Conservation (phyloP, 1,140 invertebrate genomes). For the Megathymus violae region DNA sequence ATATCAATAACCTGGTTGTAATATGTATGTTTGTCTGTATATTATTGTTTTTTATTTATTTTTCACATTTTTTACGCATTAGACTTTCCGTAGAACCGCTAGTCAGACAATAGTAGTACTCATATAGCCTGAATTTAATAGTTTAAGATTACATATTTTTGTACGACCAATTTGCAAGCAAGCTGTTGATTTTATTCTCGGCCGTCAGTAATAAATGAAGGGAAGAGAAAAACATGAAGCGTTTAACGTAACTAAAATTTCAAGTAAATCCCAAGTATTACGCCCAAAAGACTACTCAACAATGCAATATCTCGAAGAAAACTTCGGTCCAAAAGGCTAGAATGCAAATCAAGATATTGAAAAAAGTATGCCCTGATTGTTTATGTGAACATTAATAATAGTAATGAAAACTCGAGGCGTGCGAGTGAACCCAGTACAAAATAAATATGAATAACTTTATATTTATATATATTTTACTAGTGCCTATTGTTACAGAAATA, state of each 20-base stretch:
- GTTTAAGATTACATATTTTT: conserved; percentile 27
- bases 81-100: conserved; percentile 15
- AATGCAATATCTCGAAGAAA: background rate
- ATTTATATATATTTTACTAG: conserved; percentile 42
- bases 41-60: conserved; percentile 12
- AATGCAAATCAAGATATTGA: background rate
- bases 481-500: conserved; percentile 55
- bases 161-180: background rate
- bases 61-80: conserved; percentile 14
- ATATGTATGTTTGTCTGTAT: conserved; percentile 9
- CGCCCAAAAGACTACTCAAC: no score
- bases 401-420: conserved; percentile 1
- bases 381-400: conserved; percentile 28
- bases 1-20: conserved; percentile 13
- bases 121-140: conserved; percentile 41
- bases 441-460: conserved; percentile 38
- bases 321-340: no score
- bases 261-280: no score
- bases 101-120: conserved; percentile 44
- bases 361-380: background rate
- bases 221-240: no score
- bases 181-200: background rate
- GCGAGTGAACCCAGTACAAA: conserved; percentile 56
- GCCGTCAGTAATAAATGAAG: background rate
- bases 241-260: no score